Evolutionary conservation across 1,140 invertebrate species (phyloP).

Genomic region (Cydia amplana): DNA sequence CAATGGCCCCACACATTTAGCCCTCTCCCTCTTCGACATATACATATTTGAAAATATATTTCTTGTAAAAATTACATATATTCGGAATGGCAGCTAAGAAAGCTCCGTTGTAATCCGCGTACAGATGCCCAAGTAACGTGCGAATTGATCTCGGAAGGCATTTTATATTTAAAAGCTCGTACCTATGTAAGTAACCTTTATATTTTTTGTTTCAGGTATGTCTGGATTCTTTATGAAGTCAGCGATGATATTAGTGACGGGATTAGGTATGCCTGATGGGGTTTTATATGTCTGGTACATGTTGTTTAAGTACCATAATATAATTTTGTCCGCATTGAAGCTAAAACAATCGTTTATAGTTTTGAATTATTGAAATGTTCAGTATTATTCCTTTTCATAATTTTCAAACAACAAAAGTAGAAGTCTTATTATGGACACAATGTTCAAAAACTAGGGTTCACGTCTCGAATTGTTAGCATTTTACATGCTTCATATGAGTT

Average conservation of each 20-base stretch:
- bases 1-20: too few relatives aligned
- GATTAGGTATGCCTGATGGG: background rate
- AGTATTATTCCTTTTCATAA: too few relatives aligned
- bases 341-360: background rate
- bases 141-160: background rate
- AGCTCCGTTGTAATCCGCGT: background rate
- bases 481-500: conserved; percentile 5
- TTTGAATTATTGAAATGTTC: background rate
- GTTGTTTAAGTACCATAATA: background rate
- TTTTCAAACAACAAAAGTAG: too few relatives aligned
- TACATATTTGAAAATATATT: too few relatives aligned
- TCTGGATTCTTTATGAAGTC: background rate
- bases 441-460: background rate
- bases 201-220: conserved; percentile 29
- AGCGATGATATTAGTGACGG: background rate
- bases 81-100: background rate
- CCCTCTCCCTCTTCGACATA: too few relatives aligned
- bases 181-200: background rate
- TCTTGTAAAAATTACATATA: background rate
- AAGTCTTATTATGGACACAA: background rate
- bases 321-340: background rate
- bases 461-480: background rate
- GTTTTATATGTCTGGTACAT: background rate
- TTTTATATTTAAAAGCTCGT: background rate
- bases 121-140: background rate